Conservation (phyloP, 2,113 vertebrate species). For the Corythornis vintsioides region DNA sequence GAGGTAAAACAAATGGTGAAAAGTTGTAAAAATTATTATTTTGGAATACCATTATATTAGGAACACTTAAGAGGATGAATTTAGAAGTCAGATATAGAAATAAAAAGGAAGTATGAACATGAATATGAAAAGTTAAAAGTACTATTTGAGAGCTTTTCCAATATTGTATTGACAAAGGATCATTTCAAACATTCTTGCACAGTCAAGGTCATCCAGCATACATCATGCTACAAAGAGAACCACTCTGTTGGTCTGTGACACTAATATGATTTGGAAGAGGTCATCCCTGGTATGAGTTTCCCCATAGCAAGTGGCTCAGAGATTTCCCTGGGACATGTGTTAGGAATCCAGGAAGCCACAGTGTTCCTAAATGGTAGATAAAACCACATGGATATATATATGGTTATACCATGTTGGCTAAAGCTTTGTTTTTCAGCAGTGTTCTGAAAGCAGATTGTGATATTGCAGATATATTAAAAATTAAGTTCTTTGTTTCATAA, state of each 20-base stretch:
- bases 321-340: background rate
- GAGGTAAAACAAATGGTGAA: background rate
- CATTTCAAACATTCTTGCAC: background rate
- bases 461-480: background rate
- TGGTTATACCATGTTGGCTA: background rate
- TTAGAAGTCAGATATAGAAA: background rate
- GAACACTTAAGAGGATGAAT: background rate
- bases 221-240: background rate
- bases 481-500: background rate
- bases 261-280: background rate
- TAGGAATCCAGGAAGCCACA: background rate
- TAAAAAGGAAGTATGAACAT: background rate
- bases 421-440: background rate
- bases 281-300: background rate
- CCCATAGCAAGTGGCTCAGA: background rate
- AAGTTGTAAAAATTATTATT: background rate
- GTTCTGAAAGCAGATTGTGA: background rate
- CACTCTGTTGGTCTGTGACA: background rate
- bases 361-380: background rate
- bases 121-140: background rate
- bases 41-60: background rate
- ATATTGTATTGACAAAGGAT: background rate
- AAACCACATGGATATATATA: background rate
- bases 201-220: background rate
- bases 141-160: background rate